phyloP scores from a whole-genome alignment of 2,888 invertebrate species.

The Leptura quadrifasciata region DNA sequence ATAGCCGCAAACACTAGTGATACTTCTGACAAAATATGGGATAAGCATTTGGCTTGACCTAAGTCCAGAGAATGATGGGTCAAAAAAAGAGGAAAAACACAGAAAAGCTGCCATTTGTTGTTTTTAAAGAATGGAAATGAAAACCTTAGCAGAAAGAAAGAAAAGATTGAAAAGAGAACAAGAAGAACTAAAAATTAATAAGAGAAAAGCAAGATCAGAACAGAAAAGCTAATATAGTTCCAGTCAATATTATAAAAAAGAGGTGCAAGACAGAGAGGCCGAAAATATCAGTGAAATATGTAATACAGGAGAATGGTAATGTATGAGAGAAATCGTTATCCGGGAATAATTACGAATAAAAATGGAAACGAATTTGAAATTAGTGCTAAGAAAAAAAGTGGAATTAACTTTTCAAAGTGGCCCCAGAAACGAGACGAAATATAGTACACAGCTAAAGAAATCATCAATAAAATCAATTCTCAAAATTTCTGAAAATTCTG shows the following conservation, averaged over 20 bases:
- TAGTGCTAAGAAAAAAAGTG: not conserved
- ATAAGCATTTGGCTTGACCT: not conserved
- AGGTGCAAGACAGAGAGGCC: too few relatives aligned
- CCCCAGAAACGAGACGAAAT: not conserved
- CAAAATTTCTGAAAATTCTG: not conserved
- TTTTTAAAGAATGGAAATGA: not conserved
- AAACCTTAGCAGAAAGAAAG: not conserved
- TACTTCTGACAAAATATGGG: too few relatives aligned
- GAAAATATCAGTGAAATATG: not conserved
- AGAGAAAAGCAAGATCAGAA: too few relatives aligned
- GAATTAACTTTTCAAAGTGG: not conserved
- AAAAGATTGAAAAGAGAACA: too few relatives aligned
- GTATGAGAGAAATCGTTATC: not conserved
- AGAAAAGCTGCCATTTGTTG: not conserved
- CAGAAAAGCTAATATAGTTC: too few relatives aligned
- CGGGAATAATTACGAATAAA: not conserved
- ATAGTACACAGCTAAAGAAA: not conserved
- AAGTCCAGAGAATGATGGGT: too few relatives aligned
- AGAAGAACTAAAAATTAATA: too few relatives aligned
- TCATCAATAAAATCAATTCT: not conserved
- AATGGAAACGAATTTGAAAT: not conserved
- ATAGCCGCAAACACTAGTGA: too few relatives aligned
- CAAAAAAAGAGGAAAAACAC: not conserved
- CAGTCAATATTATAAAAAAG: too few relatives aligned
- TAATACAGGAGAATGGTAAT: not conserved